Conservation (phyloP, 1,140 invertebrate species). For the Lerema accius region DNA sequence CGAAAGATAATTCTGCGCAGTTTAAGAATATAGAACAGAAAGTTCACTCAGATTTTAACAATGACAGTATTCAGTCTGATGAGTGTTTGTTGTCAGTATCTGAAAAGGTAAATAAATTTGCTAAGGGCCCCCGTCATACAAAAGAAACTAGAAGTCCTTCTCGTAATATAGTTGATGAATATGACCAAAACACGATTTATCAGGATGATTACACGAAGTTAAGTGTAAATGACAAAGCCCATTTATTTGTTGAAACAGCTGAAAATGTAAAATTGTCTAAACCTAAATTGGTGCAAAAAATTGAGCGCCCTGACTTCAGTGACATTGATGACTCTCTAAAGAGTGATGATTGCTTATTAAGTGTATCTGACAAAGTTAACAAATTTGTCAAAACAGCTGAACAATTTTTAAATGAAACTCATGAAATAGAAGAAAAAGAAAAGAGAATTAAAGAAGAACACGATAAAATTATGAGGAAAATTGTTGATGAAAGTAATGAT, state of each 20-base stretch:
- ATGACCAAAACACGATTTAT: slow-evolving; percentile 78
- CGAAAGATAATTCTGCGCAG: slow-evolving; percentile 55
- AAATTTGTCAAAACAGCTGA: slow-evolving; percentile 85
- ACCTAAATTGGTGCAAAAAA: slow-evolving; percentile 70
- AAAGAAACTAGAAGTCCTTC: slow-evolving; percentile 64
- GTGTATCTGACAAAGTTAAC: slow-evolving; percentile 84
- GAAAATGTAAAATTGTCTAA: slow-evolving; percentile 82
- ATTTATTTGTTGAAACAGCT: slow-evolving; percentile 85
- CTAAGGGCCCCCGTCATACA: slow-evolving; percentile 59
- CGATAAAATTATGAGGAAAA: slow-evolving; percentile 69
- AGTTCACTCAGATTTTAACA: slow-evolving; percentile 60
- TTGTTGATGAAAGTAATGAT: slow-evolving; percentile 52
- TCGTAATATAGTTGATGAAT: slow-evolving; percentile 70
- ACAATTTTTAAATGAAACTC: slow-evolving; percentile 73
- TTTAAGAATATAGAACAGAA: slow-evolving; percentile 66
- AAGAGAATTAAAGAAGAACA: slow-evolving; percentile 74
- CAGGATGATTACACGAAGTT: slow-evolving; percentile 85
- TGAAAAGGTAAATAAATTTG: slow-evolving; percentile 85
- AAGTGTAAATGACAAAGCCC: slow-evolving; percentile 86
- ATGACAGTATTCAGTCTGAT: slow-evolving; percentile 69
- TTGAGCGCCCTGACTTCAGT: slow-evolving; percentile 78
- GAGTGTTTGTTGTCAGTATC: slow-evolving; percentile 84
- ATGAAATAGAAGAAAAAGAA: slow-evolving; percentile 70
- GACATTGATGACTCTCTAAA: slow-evolving; percentile 83
- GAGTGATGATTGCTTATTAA: slow-evolving; percentile 83